Conservation (phyloP, 2,797 vertebrate genomes). For the Clarias fuscus region DNA sequence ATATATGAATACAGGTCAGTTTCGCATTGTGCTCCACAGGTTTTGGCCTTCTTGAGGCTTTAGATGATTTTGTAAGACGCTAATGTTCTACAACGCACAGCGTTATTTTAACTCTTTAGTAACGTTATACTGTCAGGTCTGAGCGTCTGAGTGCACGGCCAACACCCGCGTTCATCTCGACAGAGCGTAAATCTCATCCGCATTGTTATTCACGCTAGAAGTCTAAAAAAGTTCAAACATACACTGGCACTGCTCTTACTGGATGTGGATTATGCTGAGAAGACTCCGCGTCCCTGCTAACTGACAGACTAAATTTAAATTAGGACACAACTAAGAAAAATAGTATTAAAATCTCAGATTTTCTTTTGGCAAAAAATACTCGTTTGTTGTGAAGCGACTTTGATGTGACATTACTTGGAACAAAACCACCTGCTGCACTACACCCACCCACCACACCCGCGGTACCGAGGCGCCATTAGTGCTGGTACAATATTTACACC, state of each 20-base stretch:
- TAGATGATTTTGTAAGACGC: slow-evolving; percentile 74
- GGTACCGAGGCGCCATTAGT: not conserved
- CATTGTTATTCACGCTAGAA: not conserved
- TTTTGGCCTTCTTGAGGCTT: slow-evolving; percentile 84
- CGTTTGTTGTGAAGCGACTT: not conserved
- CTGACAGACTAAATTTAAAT: not conserved
- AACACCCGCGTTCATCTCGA: not conserved
- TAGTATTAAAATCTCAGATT: not conserved
- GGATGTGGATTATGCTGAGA: not conserved
- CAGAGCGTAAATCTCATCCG: not conserved
- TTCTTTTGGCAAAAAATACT: not conserved
- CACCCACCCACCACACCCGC: not conserved
- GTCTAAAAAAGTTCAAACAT: not conserved
- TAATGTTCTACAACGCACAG: slow-evolving; percentile 83
- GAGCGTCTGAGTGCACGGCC: slow-evolving; percentile 9
- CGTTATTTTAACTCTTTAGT: slow-evolving; percentile 65
- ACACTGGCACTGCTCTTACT: too few relatives aligned
- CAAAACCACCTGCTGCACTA: not conserved
- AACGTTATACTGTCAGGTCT: slow-evolving; percentile 10
- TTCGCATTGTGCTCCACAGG: slow-evolving; percentile 88
- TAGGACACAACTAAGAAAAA: not conserved
- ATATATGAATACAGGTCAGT: slow-evolving; percentile 63
- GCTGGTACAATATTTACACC: not conserved
- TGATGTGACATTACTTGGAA: not conserved
- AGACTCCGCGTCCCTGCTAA: not conserved